A percentile compares a stretch with the other conserved stretches of the same genome.
phyloP scores from a whole-genome alignment of 2,888 invertebrate genomes.

The Mimumesa dahlbomi region DNA sequence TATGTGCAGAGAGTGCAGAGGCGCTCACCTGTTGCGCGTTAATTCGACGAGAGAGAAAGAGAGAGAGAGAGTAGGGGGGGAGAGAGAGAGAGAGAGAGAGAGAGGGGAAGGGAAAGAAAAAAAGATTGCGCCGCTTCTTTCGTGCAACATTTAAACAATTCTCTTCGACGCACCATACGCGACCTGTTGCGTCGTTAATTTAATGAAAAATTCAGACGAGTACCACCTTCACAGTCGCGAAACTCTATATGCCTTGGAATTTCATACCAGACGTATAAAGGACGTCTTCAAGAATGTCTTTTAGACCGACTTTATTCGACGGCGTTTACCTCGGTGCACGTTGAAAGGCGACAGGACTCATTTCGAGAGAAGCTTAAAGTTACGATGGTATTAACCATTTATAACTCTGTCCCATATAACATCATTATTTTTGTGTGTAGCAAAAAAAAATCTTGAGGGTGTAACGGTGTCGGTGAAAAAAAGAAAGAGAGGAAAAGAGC shows the following conservation, averaged over 20 bases:
- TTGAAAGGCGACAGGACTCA: too few species aligned
- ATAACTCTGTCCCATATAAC: too few species aligned
- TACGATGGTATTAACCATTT: too few species aligned
- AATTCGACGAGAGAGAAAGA: constrained; percentile 66
- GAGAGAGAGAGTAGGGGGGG: not conserved
- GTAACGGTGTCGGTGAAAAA: too few species aligned
- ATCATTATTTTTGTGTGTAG: too few species aligned
- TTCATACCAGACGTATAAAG: constrained; percentile 29
- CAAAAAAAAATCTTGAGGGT: too few species aligned
- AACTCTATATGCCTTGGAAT: constrained; percentile 27
- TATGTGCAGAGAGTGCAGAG: constrained; percentile 57
- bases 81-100: constrained; percentile 34
- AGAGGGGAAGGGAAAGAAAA: constrained; percentile 28
- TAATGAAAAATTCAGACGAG: constrained; percentile 53
- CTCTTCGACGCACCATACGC: constrained; percentile 60
- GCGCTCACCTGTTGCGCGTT: constrained; percentile 76
- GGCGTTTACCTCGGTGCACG: constrained; percentile 12
- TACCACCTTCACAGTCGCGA: constrained; percentile 5
- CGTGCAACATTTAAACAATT: constrained; percentile 75
- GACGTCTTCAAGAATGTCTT: constrained; percentile 38
- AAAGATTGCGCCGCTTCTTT: constrained; percentile 64
- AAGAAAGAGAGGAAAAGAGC: too few species aligned
- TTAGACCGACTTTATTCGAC: constrained; percentile 13
- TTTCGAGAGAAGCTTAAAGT: too few species aligned
- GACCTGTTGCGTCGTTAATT: constrained; percentile 67